Percentiles rank a stretch among this genome's conserved stretches.
phyloP scores from a whole-genome alignment of 2,888 invertebrate species.

The Euphydryas editha region DNA sequence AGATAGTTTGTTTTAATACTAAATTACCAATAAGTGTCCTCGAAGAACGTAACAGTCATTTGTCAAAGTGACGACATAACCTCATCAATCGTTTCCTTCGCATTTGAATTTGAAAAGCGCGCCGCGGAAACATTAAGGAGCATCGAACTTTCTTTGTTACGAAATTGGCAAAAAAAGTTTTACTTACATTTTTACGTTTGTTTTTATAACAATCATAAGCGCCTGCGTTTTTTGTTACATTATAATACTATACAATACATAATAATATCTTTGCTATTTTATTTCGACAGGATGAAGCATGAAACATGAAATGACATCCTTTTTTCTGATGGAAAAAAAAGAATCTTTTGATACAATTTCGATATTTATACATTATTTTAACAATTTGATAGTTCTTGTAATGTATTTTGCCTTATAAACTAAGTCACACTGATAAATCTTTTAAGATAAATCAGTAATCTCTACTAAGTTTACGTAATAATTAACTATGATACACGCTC shows the following conservation, averaged over 20 bases:
- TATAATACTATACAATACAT: background rate
- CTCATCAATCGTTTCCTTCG: slow-evolving; percentile 23
- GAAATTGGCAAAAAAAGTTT: slow-evolving; percentile 1
- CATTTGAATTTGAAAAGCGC: slow-evolving; percentile 20
- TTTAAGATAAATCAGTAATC: background rate
- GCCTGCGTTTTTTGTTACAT: background rate
- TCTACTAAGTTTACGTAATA: background rate
- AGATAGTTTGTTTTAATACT: background rate
- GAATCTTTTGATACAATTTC: background rate
- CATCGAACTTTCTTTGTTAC: slow-evolving; percentile 8
- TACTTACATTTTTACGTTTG: background rate
- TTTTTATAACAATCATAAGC: background rate
- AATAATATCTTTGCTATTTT: too few relatives aligned
- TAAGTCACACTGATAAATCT: background rate
- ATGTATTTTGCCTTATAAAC: background rate
- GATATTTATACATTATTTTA: background rate
- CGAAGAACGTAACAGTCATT: slow-evolving; percentile 4
- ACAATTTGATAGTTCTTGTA: background rate
- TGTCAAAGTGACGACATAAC: slow-evolving; percentile 25
- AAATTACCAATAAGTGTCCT: background rate
- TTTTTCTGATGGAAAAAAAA: background rate
- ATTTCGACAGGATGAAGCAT: background rate
- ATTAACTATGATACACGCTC: background rate
- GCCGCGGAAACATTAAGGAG: slow-evolving; percentile 11
- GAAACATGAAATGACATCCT: background rate